Evolutionary conservation across 2,113 vertebrate species (phyloP), one percentile per base, ranked within the genome.

Genomic region (Gambusia holbrooki): DNA sequence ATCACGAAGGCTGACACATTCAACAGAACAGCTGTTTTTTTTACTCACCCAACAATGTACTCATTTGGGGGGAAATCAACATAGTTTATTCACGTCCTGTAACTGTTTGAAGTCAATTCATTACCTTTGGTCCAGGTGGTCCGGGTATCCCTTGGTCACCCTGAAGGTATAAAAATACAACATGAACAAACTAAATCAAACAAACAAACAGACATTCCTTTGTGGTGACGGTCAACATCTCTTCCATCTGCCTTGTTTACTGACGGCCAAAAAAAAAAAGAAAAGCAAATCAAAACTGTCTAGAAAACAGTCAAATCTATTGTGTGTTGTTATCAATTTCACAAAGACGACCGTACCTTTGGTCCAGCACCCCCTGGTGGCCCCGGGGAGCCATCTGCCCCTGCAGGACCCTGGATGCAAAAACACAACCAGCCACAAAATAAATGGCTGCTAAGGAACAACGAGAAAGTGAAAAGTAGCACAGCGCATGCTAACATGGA

Each of bases 81-180:
- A 58, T 9, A n/a, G 48, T 19, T 19, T 48, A 22, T 51, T 15
- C 11, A 13, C 29, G 2, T 8, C 13, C 15, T 30, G 1, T 4
- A n/a, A 33, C 19, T 25, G 32, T 30, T 33, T 58, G 1, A 62
- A 3, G 3, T 15, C 19, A 33, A 22, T 69, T 14, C 35, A 32
- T 90, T 94, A 98, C 97, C 96, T 98, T 97, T 88, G 94, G 91
- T 84, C 97, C 97, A 79, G 76, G 7, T 60, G 92, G 88, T 22
- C 97, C 97, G 61, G 87, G 77, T 17, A 86, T 80, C 19, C 97
- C 97, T 92, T 82, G 92, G 69, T 94, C 94, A 76, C 97, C 97
- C 97, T 98, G 62, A 62, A 12, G 32, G 69, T 40, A 40, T 51
- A 35, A 74, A 15, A 25, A 40, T 5, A 58, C 25, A 58, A 8